These are phyloP conservation scores for Hypsopygia costalis DNA, from an alignment of 2,888 invertebrate species.

Conservation along the genomic window DNA sequence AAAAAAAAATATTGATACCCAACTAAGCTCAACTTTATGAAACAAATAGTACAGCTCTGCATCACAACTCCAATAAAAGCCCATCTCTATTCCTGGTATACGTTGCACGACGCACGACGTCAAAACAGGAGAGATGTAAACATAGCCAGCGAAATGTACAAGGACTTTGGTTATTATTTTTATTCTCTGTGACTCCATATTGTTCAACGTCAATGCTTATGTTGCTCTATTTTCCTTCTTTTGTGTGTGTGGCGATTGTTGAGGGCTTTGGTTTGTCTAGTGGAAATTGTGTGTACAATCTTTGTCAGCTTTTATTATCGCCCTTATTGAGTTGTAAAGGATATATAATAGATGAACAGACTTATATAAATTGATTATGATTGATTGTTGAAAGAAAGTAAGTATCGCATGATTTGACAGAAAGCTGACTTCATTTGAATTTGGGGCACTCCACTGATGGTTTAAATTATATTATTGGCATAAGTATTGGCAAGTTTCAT, in stretches of 20 bases:
- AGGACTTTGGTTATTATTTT: conserved; percentile 18
- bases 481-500: too few relatives aligned
- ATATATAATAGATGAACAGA: too few relatives aligned
- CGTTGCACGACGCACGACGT: conserved; percentile 11
- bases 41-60: conserved; percentile 1
- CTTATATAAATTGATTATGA: too few relatives aligned
- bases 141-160: conserved; percentile 10
- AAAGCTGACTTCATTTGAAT: too few relatives aligned
- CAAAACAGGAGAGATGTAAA: conserved; percentile 6
- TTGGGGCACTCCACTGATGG: too few relatives aligned
- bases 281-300: not conserved
- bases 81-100: conserved; percentile 18
- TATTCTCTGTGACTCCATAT: conserved; percentile 18
- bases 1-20: too few relatives aligned
- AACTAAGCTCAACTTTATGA: too few relatives aligned
- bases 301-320: too few relatives aligned
- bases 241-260: conserved; percentile 4
- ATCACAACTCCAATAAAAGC: conserved; percentile 8
- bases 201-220: conserved; percentile 12
- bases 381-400: too few relatives aligned
- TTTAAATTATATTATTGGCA: too few relatives aligned
- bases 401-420: too few relatives aligned
- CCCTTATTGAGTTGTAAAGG: too few relatives aligned
- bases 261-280: not conserved
- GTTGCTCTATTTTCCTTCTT: conserved; percentile 6